Evolutionary conservation across 1,140 invertebrate species (phyloP), one percentile per base, ranked within the genome.

Genomic region (Galendromus occidentalis): DNA sequence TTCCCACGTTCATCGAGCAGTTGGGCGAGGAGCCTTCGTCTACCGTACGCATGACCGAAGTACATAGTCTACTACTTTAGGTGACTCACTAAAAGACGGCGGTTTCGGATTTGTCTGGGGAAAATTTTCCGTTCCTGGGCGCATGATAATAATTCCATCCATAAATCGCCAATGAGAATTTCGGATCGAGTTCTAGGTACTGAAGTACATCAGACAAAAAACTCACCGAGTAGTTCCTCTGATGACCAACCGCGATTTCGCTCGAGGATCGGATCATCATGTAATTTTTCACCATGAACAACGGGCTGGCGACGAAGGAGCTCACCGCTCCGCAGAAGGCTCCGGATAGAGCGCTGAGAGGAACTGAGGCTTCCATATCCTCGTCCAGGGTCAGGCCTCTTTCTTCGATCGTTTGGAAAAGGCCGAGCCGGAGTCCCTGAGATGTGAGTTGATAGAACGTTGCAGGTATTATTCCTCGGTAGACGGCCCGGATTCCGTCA

Each of bases 181-280:
- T n/a, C n/a, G n/a, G 33, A 39, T 39, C 33, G 33, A 39, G 33
- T 39, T 39, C 4, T 39, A 39, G 33, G 33, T 39, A n/a, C 9
- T 39, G 33, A 4, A 4, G 33, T 39, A 39, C 4, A 39, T 9
- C 33, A 4, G 4, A 39, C 4, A 39, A 39, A 6, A 39, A 39
- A 9, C 51, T 25, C 25, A 59, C 51, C 33, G 51, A 20, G 51
- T 59, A 59, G 14, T 59, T 2, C 25, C 51, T 25, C 51, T 59
- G 51, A 33, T 59, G 33, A 33, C 51, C 51, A 2, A 59, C 51
- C 14, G 51, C 51, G 22, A 59, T 59, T 33, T 59, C 25, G 51
- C 51, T 59, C 25, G 51, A 17, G 22, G 51, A 59, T 33, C 51
- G 51, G 17, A 59, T 59, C 51, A 59, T 59, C 51, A 59, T 59